Percentiles rank a stretch among this genome's conserved stretches.
phyloP scores from a whole-genome alignment of 2,113 vertebrate genomes.

The Sinosuthora webbiana region DNA sequence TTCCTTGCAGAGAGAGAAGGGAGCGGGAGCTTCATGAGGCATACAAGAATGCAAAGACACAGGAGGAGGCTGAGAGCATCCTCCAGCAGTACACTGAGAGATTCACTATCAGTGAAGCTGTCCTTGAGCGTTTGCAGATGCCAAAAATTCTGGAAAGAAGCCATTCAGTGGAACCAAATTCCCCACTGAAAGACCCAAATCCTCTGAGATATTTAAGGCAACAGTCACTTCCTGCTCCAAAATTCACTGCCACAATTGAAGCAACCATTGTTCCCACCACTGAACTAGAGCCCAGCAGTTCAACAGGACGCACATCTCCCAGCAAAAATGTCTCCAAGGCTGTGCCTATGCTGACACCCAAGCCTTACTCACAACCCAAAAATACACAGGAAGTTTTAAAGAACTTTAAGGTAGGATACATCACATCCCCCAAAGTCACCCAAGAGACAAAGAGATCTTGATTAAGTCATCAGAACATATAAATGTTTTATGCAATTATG shows the following conservation, averaged over 20 bases:
- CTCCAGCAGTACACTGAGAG: conserved; percentile 91
- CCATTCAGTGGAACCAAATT: conserved; percentile 87
- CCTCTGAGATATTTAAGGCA: conserved; percentile 90
- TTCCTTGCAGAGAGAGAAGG: conserved; percentile 79
- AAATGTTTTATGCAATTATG: neutral
- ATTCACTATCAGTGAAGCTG: conserved; percentile 94
- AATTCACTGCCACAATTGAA: conserved; percentile 92
- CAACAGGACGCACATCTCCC: conserved; percentile 73
- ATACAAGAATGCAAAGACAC: conserved; percentile 82
- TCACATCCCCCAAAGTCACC: neutral
- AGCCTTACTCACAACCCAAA: conserved; percentile 86
- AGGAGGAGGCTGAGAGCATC: conserved; percentile 87
- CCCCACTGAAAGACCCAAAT: conserved; percentile 76
- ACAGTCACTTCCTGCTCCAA: conserved; percentile 87
- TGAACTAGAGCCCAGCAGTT: conserved; percentile 54
- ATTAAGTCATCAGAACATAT: neutral
- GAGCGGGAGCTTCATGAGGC: conserved; percentile 88
- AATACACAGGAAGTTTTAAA: conserved; percentile 75
- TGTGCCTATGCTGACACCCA: conserved; percentile 86
- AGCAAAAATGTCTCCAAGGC: conserved; percentile 79
- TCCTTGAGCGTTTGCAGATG: conserved; percentile 90
- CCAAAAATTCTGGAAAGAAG: conserved; percentile 94
- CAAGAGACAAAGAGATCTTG: neutral
- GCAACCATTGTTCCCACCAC: conserved; percentile 80
- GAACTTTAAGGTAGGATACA: conserved; percentile 83